These are phyloP conservation scores for Pachliopta kotzebuea DNA, from an alignment of 2,888 invertebrate genomes.

Conservation along the genomic window DNA sequence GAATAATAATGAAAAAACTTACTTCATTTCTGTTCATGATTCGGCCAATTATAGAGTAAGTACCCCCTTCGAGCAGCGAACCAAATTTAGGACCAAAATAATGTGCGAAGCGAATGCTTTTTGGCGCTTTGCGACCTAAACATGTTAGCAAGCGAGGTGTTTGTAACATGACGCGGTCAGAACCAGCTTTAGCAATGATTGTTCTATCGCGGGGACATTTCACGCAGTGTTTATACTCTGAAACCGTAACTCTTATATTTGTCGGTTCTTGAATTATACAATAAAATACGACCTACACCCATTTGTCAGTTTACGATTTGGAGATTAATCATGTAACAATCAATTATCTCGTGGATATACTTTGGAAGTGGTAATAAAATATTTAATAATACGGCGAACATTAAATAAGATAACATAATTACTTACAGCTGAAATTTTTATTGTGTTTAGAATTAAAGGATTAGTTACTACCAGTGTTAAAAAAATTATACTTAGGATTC, in stretches of 20 bases:
- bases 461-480: no score
- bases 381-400: no score
- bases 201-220: constrained; percentile 69
- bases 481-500: no score
- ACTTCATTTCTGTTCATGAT: constrained; percentile 57
- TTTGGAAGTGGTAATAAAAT: no score
- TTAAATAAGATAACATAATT: no score
- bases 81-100: constrained; percentile 69
- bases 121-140: constrained; percentile 50
- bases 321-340: no score
- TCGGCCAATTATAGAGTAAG: constrained; percentile 59
- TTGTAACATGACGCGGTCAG: constrained; percentile 56
- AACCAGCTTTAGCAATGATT: constrained; percentile 58
- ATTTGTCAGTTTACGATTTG: no score
- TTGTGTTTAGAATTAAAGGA: no score
- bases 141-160: constrained; percentile 56
- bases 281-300: neutral
- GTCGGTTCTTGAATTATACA: neutral
- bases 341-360: no score
- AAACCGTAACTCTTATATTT: constrained; percentile 31
- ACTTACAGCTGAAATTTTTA: no score
- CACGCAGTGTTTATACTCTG: constrained; percentile 50
- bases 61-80: constrained; percentile 59
- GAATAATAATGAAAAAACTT: constrained; percentile 32
- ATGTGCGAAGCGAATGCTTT: constrained; percentile 49